phyloP scores from a whole-genome alignment of 2,797 vertebrate genomes.

The Peromyscus nudipes region DNA sequence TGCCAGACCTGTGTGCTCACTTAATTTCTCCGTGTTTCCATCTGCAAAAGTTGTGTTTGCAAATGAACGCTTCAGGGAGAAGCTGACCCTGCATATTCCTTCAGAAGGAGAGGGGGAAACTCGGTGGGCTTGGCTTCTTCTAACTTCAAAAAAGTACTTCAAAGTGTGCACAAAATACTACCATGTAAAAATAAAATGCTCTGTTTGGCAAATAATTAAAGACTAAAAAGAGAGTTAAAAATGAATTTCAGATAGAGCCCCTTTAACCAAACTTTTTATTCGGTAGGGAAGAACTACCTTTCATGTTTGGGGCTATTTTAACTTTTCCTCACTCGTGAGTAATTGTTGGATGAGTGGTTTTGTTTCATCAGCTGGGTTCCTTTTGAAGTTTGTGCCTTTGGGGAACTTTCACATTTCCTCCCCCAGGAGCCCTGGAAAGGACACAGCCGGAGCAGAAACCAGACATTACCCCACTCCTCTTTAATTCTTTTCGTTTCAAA shows the following conservation, averaged over 20 bases:
- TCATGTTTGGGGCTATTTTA: slow-evolving; percentile 11
- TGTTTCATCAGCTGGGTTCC: not conserved
- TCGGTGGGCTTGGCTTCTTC: not conserved
- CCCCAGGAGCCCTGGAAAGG: not conserved
- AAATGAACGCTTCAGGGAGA: not conserved
- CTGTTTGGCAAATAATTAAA: slow-evolving; percentile 42
- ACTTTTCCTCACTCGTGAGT: slow-evolving; percentile 6
- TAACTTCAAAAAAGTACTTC: slow-evolving; percentile 17
- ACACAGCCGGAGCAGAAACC: slow-evolving; percentile 4
- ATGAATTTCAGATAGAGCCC: not conserved
- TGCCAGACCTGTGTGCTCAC: not conserved
- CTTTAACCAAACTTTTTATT: slow-evolving; percentile 18
- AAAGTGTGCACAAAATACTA: slow-evolving; percentile 12
- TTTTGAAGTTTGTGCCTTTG: slow-evolving; percentile 52
- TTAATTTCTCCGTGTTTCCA: not conserved
- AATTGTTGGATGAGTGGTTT: slow-evolving; percentile 19
- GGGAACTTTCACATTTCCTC: slow-evolving; percentile 38
- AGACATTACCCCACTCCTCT: not conserved
- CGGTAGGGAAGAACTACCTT: not conserved
- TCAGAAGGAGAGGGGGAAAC: not conserved
- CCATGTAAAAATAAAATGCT: not conserved
- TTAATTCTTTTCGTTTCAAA: not conserved
- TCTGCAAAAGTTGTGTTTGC: not conserved
- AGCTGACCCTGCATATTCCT: not conserved
- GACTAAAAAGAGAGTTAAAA: slow-evolving; percentile 10